phyloP scores from a whole-genome alignment of 2,888 invertebrate genomes.

The Heliconius hortense region DNA sequence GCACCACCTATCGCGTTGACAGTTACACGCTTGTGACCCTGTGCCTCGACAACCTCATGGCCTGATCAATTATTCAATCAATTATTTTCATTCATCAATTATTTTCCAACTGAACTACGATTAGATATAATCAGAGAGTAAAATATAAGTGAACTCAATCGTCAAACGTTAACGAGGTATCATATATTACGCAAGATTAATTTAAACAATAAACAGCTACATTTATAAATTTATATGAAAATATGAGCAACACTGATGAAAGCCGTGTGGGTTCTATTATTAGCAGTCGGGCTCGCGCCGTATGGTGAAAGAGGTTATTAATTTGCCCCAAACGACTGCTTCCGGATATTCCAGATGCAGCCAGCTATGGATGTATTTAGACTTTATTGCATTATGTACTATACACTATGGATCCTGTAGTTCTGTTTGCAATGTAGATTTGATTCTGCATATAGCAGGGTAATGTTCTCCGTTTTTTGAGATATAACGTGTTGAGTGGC shows the following conservation, averaged over 20 bases:
- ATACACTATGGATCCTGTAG: neutral
- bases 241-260: conserved; percentile 43
- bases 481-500: no score
- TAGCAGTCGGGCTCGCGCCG: conserved; percentile 48
- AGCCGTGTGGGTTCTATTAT: conserved; percentile 40
- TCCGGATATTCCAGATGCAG: conserved; percentile 52
- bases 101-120: neutral
- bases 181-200: conserved; percentile 4
- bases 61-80: no score
- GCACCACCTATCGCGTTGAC: no score
- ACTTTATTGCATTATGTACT: conserved; percentile 20
- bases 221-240: conserved; percentile 38
- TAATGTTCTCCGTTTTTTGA: no score
- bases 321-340: conserved; percentile 63
- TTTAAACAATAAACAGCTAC: conserved; percentile 33
- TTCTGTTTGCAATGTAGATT: no score
- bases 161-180: conserved; percentile 1
- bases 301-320: conserved; percentile 66
- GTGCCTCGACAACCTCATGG: no score
- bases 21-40: no score
- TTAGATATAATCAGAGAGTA: neutral
- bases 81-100: no score
- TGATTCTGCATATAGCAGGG: no score
- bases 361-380: conserved; percentile 19
- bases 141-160: neutral